phyloP scores from a whole-genome alignment of 2,888 invertebrate genomes.

The Galerucella pusilla region DNA sequence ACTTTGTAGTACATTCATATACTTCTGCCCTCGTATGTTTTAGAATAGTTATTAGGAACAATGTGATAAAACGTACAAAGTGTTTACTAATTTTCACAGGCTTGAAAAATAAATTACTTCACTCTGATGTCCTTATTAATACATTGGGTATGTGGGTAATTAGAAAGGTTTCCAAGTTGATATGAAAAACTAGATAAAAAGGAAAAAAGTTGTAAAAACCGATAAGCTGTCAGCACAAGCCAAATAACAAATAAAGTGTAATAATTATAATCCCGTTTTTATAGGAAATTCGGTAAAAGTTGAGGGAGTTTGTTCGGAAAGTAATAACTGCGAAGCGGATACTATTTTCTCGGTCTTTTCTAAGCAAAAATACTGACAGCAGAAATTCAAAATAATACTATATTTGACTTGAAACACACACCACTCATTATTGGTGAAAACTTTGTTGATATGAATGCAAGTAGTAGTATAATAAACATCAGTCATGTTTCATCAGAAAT shows the following conservation, averaged over 20 bases:
- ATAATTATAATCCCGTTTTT: slow-evolving; percentile 6
- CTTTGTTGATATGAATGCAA: too few species aligned
- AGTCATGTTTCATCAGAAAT: too few species aligned
- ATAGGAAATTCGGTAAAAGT: neutral
- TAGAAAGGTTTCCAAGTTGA: slow-evolving; percentile 36
- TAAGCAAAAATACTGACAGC: neutral
- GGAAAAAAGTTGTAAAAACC: slow-evolving; percentile 33
- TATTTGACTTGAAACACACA: too few species aligned
- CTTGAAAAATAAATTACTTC: slow-evolving; percentile 32
- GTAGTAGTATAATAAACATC: too few species aligned
- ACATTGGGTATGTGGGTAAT: slow-evolving; percentile 38
- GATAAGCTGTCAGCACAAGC: slow-evolving; percentile 2
- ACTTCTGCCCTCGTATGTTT: slow-evolving; percentile 12
- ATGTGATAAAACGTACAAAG: slow-evolving; percentile 37
- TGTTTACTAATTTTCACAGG: slow-evolving; percentile 38
- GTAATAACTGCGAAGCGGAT: neutral
- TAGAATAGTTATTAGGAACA: slow-evolving; percentile 21
- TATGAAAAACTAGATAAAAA: slow-evolving; percentile 31
- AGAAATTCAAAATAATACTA: neutral
- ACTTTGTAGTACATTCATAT: neutral
- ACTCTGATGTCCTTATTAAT: slow-evolving; percentile 38
- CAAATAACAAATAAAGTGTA: neutral
- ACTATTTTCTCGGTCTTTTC: neutral
- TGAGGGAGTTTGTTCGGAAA: neutral
- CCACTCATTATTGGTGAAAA: too few species aligned